Base-by-base conservation (phyloP, 2,797 vertebrate species). In the Gallinago stenura region DNA sequence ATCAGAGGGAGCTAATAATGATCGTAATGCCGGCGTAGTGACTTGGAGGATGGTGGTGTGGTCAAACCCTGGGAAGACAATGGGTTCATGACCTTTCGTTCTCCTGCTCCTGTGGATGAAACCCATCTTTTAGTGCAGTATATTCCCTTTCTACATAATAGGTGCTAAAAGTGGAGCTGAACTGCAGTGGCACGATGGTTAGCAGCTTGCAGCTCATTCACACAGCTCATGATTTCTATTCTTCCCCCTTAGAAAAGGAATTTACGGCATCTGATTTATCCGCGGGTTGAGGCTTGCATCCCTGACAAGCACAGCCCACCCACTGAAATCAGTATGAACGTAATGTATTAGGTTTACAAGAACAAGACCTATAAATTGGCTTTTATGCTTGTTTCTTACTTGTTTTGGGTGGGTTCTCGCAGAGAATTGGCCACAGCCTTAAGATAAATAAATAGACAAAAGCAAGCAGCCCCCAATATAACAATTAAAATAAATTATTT, bases 31-130 rank as follows among this genome's bases (percentile, higher is more conserved):
- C 6, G 1, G 7, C 3, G 11, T 5, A 41, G 58, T 16, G 51
- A 53, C 18, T 56, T 0, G 0, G 31, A 46, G 26, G 43, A 79
- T 9, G 28, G 21, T 45, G n/a, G 11, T 41, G 7, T 57, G 71
- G 82, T 28, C 75, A 81, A 8, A 64, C 7, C 14, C 57, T 26
- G 31, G 12, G 39, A 86, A 82, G 39, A 19, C 2, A 12, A 76
- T 7, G 25, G 12, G 14, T 25, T 84, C 39, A 5, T n/a, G 30
- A 31, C 72, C 43, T 77, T 93, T 81, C 21, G 10, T 73, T 43
- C 20, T 82, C 30, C 35, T 13, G 31, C 15, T 84, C 16, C 19
- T 72, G 46, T 41, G 39, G 33, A 41, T 69, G 45, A 87, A 83
- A n/a, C 5, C 16, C 17, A 7, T 50, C 9, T 60, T 91, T 37